Conservation (phyloP, 2,888 invertebrate genomes). For the Spilosoma lubricipeda region DNA sequence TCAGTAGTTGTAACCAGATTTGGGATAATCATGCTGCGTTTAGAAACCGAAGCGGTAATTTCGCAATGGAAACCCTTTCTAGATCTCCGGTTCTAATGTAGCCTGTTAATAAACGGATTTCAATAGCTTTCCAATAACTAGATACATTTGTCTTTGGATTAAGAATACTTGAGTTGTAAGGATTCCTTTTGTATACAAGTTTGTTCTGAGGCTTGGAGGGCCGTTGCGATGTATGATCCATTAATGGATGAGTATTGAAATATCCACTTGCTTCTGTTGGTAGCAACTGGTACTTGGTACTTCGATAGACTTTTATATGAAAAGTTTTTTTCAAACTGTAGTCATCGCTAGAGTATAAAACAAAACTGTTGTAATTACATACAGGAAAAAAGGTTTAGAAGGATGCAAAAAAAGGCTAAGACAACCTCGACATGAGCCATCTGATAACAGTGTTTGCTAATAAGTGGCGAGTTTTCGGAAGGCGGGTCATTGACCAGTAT, state of each 20-base stretch:
- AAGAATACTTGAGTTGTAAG: neutral
- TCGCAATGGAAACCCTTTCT: conserved; percentile 14
- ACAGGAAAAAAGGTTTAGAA: neutral
- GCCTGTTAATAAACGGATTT: neutral
- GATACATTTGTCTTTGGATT: neutral
- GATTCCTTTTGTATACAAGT: neutral
- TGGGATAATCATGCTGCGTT: conserved; percentile 14
- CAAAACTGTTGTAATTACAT: neutral
- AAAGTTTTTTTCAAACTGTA: neutral
- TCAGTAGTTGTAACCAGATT: neutral
- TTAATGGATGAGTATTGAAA: too few relatives aligned
- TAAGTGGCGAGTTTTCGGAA: conserved; percentile 58
- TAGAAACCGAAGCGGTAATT: conserved; percentile 4
- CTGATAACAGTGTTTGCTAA: conserved; percentile 60
- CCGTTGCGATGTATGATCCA: too few relatives aligned
- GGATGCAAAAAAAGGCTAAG: conserved; percentile 13
- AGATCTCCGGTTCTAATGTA: conserved; percentile 2
- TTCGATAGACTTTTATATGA: neutral
- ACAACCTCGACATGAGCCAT: conserved; percentile 20
- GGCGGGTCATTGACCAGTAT: conserved; percentile 68
- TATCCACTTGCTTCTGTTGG: neutral
- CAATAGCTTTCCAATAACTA: conserved; percentile 1
- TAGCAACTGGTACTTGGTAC: too few relatives aligned
- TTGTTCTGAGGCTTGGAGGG: neutral
- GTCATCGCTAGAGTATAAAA: too few relatives aligned